A percentile compares a stretch with the other conserved stretches of the same genome.
phyloP scores from a whole-genome alignment of 2,888 invertebrate genomes.

The Chymomyza procnemis region DNA sequence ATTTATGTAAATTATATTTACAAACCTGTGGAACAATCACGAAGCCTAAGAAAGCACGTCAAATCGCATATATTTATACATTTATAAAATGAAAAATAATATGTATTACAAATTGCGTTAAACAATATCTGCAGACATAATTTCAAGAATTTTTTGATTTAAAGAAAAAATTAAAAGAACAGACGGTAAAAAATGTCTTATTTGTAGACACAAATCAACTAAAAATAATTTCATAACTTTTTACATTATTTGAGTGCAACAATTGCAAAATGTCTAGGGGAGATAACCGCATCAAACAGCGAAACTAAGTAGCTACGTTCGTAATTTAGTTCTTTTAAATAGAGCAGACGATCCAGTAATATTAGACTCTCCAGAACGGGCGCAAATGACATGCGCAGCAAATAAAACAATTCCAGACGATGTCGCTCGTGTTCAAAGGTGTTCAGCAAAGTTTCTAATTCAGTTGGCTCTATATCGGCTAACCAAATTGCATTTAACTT shows the following conservation, averaged over 20 bases:
- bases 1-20: too few species aligned
- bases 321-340: constrained; percentile 83
- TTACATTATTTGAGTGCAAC: constrained; percentile 58
- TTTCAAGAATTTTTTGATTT: too few species aligned
- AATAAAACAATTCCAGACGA: constrained; percentile 86
- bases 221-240: neutral
- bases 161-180: too few species aligned
- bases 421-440: constrained; percentile 79
- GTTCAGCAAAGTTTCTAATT: constrained; percentile 78
- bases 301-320: constrained; percentile 83
- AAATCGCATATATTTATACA: too few species aligned
- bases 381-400: constrained; percentile 87
- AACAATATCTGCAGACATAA: too few species aligned
- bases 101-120: too few species aligned
- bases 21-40: too few species aligned
- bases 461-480: constrained; percentile 77
- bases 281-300: constrained; percentile 90
- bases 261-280: constrained; percentile 82
- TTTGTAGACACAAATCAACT: too few species aligned
- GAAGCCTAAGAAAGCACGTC: neutral
- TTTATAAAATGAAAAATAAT: too few species aligned
- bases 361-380: constrained; percentile 90
- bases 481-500: constrained; percentile 79
- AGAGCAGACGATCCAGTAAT: constrained; percentile 88
- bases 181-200: too few species aligned